Evolutionary conservation across 2,113 vertebrate species (phyloP).

Genomic region (Larimichthys polyactis): DNA sequence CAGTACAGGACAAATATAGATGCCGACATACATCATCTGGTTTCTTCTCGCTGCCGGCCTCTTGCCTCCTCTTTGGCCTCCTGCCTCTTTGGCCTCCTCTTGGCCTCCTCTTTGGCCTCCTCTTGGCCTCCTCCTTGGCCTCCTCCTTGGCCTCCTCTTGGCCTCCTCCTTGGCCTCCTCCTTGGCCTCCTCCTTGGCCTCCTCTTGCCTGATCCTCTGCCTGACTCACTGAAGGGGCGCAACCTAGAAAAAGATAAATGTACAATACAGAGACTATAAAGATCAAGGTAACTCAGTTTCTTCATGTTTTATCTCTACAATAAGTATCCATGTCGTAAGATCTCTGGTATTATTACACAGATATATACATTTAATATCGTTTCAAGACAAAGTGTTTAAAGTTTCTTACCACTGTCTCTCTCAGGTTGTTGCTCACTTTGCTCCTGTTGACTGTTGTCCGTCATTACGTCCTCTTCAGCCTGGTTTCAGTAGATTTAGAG

Average conservation of each 20-base stretch:
- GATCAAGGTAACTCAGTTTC: neutral
- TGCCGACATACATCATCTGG: slow-evolving; percentile 62
- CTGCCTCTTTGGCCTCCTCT: slow-evolving; percentile 54
- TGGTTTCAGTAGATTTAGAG: slow-evolving; percentile 31
- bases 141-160: slow-evolving; percentile 60
- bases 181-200: slow-evolving; percentile 50
- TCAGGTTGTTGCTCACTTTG: slow-evolving; percentile 27
- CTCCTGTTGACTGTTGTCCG: slow-evolving; percentile 28
- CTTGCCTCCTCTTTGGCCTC: slow-evolving; percentile 54
- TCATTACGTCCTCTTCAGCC: slow-evolving; percentile 15
- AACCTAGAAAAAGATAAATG: slow-evolving; percentile 1
- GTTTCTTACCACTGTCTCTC: slow-evolving; percentile 53
- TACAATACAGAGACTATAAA: neutral
- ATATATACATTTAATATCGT: neutral
- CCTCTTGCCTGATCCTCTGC: slow-evolving; percentile 64
- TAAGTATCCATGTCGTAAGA: neutral
- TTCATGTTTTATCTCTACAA: neutral
- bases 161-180: slow-evolving; percentile 59
- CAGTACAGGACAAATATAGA: neutral
- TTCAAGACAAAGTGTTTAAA: neutral
- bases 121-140: slow-evolving; percentile 58
- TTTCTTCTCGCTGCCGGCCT: slow-evolving; percentile 53
- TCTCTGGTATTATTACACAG: neutral
- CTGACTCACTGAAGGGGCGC: slow-evolving; percentile 38
- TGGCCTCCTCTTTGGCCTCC: slow-evolving; percentile 57